Conservation (phyloP, 2,888 invertebrate species). For the Pristionchus maxplancki region DNA sequence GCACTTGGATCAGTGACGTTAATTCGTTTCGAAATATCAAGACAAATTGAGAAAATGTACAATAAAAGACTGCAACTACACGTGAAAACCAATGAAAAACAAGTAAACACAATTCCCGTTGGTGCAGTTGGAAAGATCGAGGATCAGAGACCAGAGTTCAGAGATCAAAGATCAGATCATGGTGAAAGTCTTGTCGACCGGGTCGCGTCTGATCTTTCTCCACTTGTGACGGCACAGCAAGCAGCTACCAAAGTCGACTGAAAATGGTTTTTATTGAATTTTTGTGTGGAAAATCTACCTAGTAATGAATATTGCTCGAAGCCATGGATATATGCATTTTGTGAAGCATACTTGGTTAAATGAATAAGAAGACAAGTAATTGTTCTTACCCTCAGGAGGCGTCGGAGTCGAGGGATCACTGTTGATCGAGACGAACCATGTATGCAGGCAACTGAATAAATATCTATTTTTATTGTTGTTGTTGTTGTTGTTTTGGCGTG, state of each 20-base stretch:
- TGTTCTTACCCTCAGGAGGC: background rate
- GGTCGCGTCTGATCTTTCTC: slow-evolving; percentile 28
- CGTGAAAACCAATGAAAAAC: background rate
- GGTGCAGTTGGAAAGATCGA: background rate
- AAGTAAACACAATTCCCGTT: background rate
- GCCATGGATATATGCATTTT: background rate
- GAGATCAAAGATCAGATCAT: slow-evolving; percentile 39
- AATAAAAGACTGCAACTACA: too few species aligned
- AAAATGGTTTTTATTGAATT: background rate
- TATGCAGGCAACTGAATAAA: slow-evolving; percentile 13
- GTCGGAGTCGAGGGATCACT: background rate
- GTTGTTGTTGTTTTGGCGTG: too few species aligned
- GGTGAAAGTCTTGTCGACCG: slow-evolving; percentile 1
- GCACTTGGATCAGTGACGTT: background rate
- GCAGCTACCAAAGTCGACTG: slow-evolving; percentile 44
- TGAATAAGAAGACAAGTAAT: too few species aligned
- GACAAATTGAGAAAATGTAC: too few species aligned
- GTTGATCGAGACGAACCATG: slow-evolving; percentile 44
- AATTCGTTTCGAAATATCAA: background rate
- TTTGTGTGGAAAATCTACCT: background rate
- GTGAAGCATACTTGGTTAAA: too few species aligned
- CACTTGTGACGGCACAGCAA: slow-evolving; percentile 26
- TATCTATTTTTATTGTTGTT: too few species aligned
- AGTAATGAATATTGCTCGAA: too few species aligned
- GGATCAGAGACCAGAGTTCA: background rate